Conservation (phyloP, 2,888 invertebrate species). For the Hesperia comma region DNA sequence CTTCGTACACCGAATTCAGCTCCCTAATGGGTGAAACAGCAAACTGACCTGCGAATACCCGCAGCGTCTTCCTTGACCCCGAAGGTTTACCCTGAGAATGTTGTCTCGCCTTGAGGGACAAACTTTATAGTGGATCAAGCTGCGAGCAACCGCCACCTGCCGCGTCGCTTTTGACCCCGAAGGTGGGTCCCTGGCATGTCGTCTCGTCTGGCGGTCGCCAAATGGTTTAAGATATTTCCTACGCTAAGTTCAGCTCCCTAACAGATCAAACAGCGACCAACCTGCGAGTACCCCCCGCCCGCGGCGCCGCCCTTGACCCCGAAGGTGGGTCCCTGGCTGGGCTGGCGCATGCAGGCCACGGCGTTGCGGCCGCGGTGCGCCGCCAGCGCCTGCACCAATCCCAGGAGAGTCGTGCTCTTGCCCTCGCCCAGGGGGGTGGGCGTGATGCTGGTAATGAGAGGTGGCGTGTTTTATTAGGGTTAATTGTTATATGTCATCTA, state of each 20-base stretch:
- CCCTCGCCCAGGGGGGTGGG: constrained; percentile 99
- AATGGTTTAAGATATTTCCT: too few relatives aligned
- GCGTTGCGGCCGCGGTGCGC: constrained; percentile 93
- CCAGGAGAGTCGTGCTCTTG: constrained; percentile 97
- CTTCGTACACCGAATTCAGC: too few relatives aligned
- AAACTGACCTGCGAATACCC: too few relatives aligned
- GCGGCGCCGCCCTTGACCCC: constrained; percentile 99
- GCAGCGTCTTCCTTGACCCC: too few relatives aligned
- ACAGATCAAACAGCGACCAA: constrained; percentile 56
- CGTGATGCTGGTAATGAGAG: constrained; percentile 88
- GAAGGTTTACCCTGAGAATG: too few relatives aligned
- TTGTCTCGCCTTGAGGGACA: too few relatives aligned
- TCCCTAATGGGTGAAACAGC: constrained; percentile 44
- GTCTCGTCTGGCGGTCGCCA: too few relatives aligned
- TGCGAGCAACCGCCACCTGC: constrained; percentile 99
- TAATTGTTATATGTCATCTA: too few relatives aligned
- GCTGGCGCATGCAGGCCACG: constrained; percentile 97
- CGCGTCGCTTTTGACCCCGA: constrained; percentile 99
- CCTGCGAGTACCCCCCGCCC: constrained; percentile 98
- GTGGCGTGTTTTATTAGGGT: too few relatives aligned
- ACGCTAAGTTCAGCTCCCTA: too few relatives aligned
- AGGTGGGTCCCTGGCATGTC: too few relatives aligned
- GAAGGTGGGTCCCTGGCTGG: constrained; percentile 99
- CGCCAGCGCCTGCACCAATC: constrained; percentile 95
- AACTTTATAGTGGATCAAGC: too few relatives aligned